Percentiles rank a stretch among this genome's conserved stretches.
phyloP scores from a whole-genome alignment of 2,113 vertebrate species.

The Casuarius casuarius region DNA sequence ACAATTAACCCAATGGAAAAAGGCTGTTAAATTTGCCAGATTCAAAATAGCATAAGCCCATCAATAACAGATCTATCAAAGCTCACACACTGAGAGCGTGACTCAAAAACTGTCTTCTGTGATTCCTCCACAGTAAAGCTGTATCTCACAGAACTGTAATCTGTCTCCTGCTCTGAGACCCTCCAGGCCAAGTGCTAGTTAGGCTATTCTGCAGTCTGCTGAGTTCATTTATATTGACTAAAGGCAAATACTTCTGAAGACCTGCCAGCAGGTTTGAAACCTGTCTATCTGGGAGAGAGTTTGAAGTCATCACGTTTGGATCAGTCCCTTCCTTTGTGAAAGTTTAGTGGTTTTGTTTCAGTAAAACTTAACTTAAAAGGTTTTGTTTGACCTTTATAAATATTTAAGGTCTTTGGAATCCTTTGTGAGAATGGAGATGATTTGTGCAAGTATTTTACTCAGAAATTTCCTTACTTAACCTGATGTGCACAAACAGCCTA shows the following conservation, averaged over 20 bases:
- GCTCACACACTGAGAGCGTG: fast-evolving
- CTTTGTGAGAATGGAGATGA: neutral
- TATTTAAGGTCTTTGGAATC: neutral
- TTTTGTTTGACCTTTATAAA: neutral
- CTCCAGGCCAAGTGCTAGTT: neutral
- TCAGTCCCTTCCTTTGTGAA: neutral
- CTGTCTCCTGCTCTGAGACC: neutral
- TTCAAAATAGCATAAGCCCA: neutral
- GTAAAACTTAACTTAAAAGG: neutral
- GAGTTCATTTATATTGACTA: neutral
- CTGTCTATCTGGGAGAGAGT: neutral
- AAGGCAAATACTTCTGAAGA: neutral
- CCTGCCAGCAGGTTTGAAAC: neutral
- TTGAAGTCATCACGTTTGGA: neutral
- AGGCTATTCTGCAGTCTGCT: neutral
- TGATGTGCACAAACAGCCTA: neutral
- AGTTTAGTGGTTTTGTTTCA: neutral
- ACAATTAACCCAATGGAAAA: neutral
- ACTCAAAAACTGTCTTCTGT: neutral
- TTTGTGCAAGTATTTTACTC: neutral
- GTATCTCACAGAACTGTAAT: neutral
- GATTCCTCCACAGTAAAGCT: neutral
- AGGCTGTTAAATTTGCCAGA: neutral
- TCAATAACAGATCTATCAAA: neutral
- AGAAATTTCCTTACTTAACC: neutral